Evolutionary conservation across 2,888 invertebrate species (phyloP).

Genomic region (Eupsilia transversa): DNA sequence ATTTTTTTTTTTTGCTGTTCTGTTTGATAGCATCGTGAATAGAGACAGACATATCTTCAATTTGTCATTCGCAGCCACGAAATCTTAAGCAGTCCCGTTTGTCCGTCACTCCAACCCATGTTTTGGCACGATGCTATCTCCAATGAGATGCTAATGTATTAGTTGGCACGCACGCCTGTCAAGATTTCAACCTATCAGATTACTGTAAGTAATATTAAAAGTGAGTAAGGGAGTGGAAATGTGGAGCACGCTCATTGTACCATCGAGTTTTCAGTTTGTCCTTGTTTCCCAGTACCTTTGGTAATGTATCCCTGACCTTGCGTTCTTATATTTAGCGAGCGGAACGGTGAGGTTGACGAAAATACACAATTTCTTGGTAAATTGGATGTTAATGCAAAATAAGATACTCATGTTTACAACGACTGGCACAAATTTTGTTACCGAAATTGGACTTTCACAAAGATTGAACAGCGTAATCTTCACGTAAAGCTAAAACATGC

Average conservation of each 20-base stretch:
- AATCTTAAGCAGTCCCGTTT: slow-evolving; percentile 70
- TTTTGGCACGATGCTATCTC: slow-evolving; percentile 81
- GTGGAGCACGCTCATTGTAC: slow-evolving; percentile 70
- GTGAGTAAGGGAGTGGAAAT: slow-evolving; percentile 69
- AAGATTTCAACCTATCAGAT: slow-evolving; percentile 80
- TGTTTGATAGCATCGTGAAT: slow-evolving; percentile 61
- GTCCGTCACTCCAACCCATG: slow-evolving; percentile 74
- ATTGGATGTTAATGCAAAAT: slow-evolving; percentile 38
- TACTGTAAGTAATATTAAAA: slow-evolving; percentile 81
- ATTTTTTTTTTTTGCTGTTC: slow-evolving; percentile 59
- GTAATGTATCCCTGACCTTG: slow-evolving; percentile 74
- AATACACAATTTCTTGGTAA: slow-evolving; percentile 39
- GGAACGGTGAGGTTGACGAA: slow-evolving; percentile 47
- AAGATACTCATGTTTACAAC: slow-evolving; percentile 22
- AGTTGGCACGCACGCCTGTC: slow-evolving; percentile 84
- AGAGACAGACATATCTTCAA: slow-evolving; percentile 67
- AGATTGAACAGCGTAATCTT: slow-evolving; percentile 22
- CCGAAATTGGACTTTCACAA: slow-evolving; percentile 20
- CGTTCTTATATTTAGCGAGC: slow-evolving; percentile 66
- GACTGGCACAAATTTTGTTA: slow-evolving; percentile 1
- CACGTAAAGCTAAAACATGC: slow-evolving; percentile 20
- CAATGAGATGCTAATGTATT: slow-evolving; percentile 88
- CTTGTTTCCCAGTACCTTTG: slow-evolving; percentile 72
- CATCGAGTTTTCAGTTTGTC: slow-evolving; percentile 70
- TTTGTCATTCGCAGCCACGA: slow-evolving; percentile 70